Evolutionary conservation across 2,113 vertebrate genomes (phyloP).

Genomic region (Oplegnathus fasciatus): DNA sequence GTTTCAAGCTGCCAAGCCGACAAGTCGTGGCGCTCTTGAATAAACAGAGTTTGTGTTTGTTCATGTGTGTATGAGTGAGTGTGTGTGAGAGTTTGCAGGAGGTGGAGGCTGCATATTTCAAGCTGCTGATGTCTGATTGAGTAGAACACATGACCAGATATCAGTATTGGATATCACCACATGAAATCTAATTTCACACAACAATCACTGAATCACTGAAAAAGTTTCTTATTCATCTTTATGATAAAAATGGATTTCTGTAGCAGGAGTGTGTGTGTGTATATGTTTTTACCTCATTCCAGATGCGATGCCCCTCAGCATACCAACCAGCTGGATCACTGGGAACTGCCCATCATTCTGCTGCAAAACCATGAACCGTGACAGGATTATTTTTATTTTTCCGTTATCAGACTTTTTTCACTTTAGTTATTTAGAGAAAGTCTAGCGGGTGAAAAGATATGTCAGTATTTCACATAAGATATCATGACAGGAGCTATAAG

Average conservation of each 20-base stretch:
- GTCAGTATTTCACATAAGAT: conserved; percentile 11
- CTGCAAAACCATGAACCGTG: conserved; percentile 79
- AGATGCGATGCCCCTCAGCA: conserved; percentile 95
- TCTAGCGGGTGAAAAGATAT: neutral
- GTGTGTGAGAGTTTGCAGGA: neutral
- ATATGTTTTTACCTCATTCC: conserved; percentile 90
- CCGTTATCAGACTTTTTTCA: conserved; percentile 34
- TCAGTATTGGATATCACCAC: neutral
- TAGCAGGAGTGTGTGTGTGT: neutral
- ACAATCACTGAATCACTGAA: conserved; percentile 26
- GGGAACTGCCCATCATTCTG: conserved; percentile 98
- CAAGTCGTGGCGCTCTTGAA: conserved; percentile 8
- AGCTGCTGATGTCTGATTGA: conserved; percentile 19
- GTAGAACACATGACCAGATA: neutral
- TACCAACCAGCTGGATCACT: conserved; percentile 96
- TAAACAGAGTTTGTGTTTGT: conserved; percentile 6
- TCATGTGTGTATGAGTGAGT: conserved; percentile 5
- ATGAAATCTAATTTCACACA: conserved; percentile 38
- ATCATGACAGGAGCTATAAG: neutral
- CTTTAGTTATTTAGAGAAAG: conserved; percentile 17
- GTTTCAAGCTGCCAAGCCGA: conserved; percentile 19
- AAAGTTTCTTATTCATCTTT: conserved; percentile 27
- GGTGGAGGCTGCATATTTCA: conserved; percentile 17
- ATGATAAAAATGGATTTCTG: conserved; percentile 40
- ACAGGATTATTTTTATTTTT: conserved; percentile 54